Base-by-base conservation (phyloP, 1,140 invertebrate genomes). In the Drosophila santomea region DNA sequence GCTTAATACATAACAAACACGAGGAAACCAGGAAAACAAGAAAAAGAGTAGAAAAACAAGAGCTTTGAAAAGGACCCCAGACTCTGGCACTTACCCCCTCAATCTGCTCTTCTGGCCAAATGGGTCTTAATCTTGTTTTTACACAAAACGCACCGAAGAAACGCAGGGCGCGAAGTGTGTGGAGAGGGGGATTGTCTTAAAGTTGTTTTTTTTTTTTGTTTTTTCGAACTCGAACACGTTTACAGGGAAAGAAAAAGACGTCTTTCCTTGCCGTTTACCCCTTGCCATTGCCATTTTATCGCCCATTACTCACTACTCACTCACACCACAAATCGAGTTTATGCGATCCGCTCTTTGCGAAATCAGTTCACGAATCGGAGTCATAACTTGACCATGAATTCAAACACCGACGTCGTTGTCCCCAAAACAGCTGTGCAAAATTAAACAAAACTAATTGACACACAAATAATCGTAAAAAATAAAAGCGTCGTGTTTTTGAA, bases 171-270 rank as follows among this genome's bases (percentile, higher is more conserved):
- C 15, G 58, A 58, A 57, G 54, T 66, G 62, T 36, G 47, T 1
- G 2, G 20, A 20, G 1, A 2, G 20, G 74, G 52, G 48, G 61
- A 66, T 43, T 57, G 74, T 71, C 57, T 76, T 83, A 32, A 82
- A 85, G 78, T 81, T 66, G 68, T 73, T 84, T 86, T 20, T 20
- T 20, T 20, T 20, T 20, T 20, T 20, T 20, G 20, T 20, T 20
- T 20, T 20, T 60, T 75, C 14, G 38, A 32, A 32, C 32, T 39
- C 45, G 66, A 85, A 86, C 74, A 86, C 66, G 82, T 81, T 86
- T 78, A 36, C 68, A 75, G 47, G 47, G 47, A 59, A 36, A 59
- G 0, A 58, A 38, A 38, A 45, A 41, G 17, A 11, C 41, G 35
- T 56, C 47, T 43, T 20, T 51, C 20, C 32, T 36, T 23, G 41